Evolutionary conservation across 2,888 invertebrate species (phyloP), one percentile per base, ranked within the genome.

Genomic region (Hanleya hanleyi): DNA sequence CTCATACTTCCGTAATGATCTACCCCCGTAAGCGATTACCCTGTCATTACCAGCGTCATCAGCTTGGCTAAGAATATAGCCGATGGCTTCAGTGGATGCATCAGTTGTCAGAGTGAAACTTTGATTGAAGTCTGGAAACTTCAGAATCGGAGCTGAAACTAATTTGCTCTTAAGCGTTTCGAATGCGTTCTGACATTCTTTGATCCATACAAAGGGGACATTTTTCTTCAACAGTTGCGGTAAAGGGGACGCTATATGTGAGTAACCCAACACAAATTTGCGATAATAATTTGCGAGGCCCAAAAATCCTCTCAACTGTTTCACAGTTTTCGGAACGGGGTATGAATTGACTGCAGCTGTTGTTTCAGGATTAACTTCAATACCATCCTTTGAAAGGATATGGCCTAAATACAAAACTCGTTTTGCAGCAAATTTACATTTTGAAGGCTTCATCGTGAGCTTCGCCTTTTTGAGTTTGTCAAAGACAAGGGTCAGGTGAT

Each of bases 81-180:
- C n/a, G n/a, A n/a, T n/a, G n/a, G n/a, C n/a, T n/a, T n/a, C n/a
- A n/a, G 67, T 77, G 22, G 71, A 73, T 6, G 81, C 79, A 68
- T 83, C 50, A 1, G 70, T 65, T 12, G 65, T 9, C 2, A 71
- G n/a, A n/a, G 32, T 49, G 22, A 71, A 71, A 6, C 36, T 3
- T 9, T 65, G 6, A 18, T 50, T 65, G 69, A 78, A 74, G 64
- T 84, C 71, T 18, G 81, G 83, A n/a, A 73, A 77, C 1, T 33
- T 47, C 4, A 83, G 67, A 9, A 83, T 69, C 26, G 82, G 81
- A 29, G 78, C 71, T 18, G 76, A 70, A 15, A 73, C 70, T 3
- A 84, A 50, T 15, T 75, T 70, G 6, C 67, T 5, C 70, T 89
- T 90, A 33, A 89, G 79, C 18, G 72, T 49, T 18, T 84, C 69